Conservation (phyloP, 2,888 invertebrate species). For the Epistrophella euchroma region DNA sequence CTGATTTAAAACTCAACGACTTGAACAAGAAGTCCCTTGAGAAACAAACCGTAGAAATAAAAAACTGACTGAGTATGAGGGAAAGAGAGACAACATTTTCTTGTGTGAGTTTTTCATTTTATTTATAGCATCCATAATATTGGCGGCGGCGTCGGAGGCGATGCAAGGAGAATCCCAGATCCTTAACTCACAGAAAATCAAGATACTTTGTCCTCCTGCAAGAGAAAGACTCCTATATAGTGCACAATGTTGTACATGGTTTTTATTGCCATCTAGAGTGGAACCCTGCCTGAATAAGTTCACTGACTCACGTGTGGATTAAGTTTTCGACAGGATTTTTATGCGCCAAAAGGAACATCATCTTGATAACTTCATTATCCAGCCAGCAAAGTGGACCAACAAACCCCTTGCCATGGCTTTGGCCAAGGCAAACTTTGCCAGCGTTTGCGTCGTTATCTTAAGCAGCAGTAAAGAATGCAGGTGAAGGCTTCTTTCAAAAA, state of each 20-base stretch:
- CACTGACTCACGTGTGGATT: conserved; percentile 75
- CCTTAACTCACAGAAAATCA: conserved; percentile 68
- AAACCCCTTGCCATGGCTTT: background rate
- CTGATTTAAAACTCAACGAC: conserved; percentile 72
- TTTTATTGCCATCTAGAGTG: conserved; percentile 62
- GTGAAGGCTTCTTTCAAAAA: conserved; percentile 55
- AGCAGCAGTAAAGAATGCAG: conserved; percentile 55
- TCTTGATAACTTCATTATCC: conserved; percentile 68
- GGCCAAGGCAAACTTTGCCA: conserved; percentile 25
- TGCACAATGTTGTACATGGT: conserved; percentile 73
- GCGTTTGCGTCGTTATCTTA: conserved; percentile 50
- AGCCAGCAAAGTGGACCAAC: conserved; percentile 56
- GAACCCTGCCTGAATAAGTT: conserved; percentile 37
- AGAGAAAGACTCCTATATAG: background rate
- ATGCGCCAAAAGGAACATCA: conserved; percentile 70
- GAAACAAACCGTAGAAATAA: conserved; percentile 1
- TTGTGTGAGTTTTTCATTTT: conserved; percentile 44
- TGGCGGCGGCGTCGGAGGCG: conserved; percentile 52
- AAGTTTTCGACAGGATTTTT: conserved; percentile 74
- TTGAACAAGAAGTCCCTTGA: conserved; percentile 46
- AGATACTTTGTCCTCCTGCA: conserved; percentile 46
- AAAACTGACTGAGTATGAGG: background rate
- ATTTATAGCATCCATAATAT: conserved; percentile 73
- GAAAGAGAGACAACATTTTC: conserved; percentile 59
- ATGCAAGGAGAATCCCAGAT: conserved; percentile 66